Evolutionary conservation across 1,140 invertebrate genomes (phyloP), one percentile per base, ranked within the genome.

Genomic region (Helicoverpa zea): DNA sequence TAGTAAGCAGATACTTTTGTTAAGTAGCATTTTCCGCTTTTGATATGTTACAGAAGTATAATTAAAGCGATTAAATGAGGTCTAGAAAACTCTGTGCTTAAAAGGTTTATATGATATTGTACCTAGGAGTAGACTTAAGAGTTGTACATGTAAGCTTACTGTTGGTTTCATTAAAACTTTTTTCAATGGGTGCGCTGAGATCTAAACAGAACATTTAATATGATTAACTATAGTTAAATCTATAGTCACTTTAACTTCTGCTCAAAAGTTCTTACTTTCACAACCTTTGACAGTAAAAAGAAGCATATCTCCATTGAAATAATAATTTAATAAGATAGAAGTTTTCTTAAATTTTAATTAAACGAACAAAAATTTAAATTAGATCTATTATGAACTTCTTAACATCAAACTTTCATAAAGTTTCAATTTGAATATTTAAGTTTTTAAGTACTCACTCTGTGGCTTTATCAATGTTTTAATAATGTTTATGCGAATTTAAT

Each of bases 251-350:
- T 51, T 51, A 47, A 68, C 16, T 23, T 51, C 18, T 18, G 9
- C 7, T 18, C 23, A 13, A 68, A 16, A 63, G 13, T 2, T 58
- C 51, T 68, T 4, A 47, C 4, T 49, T 51, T 49, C 51, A 68
- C 51, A 68, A 51, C 47, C 47, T 66, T 68, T 51, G 47, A 51
- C 51, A 18, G 16, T 68, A 9, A 14, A 4, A 68, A 16, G 23
- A 23, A 16, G 11, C 1, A 11, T 29, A 47, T 49, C 64, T 68
- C 23, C 16, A 68, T 68, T 68, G 47, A 51, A 51, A 49, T 51
- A n/a, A 23, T 49, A 51, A 68, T 68, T 29, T 23, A 68, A 68
- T 68, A 23, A 66, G 63, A 68, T 51, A 68, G 23, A 47, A 51
- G 12, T 4, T 51, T 51, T 68, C 43, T 51, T 51, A 4, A 51